Evolutionary conservation across 2,797 vertebrate species (phyloP).

Genomic region (Cynopterus sphinx): DNA sequence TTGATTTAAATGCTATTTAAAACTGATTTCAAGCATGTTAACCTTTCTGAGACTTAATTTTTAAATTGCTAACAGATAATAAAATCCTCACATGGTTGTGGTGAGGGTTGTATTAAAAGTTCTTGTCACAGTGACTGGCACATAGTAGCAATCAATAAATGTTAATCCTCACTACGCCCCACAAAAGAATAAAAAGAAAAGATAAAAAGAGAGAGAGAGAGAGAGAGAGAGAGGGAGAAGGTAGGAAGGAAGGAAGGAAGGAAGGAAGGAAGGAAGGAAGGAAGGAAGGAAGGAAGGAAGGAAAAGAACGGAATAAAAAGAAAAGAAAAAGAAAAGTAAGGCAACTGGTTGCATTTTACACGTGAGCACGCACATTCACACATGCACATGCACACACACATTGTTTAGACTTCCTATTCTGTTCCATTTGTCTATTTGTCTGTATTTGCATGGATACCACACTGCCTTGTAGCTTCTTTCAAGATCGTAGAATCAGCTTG

Average conservation of each 20-base stretch:
- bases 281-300: no score
- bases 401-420: neutral
- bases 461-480: neutral
- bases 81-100: neutral
- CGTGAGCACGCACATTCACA: neutral
- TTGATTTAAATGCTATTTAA: conserved; percentile 21
- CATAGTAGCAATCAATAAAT: neutral
- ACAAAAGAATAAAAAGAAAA: no score
- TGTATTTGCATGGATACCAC: neutral
- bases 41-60: neutral
- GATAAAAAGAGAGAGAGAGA: no score
- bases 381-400: neutral
- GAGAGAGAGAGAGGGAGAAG: no score
- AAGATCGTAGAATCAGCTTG: neutral
- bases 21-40: neutral
- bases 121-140: neutral
- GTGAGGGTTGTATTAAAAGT: neutral
- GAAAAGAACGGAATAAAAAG: no score
- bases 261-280: no score
- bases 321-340: no score
- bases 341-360: neutral
- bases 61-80: neutral
- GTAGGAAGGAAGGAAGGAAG: no score
- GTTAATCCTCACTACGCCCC: neutral
- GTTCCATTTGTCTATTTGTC: neutral